These are phyloP conservation scores for Tetranychus urticae DNA, from an alignment of 1,140 invertebrate genomes.

Conservation along the genomic window DNA sequence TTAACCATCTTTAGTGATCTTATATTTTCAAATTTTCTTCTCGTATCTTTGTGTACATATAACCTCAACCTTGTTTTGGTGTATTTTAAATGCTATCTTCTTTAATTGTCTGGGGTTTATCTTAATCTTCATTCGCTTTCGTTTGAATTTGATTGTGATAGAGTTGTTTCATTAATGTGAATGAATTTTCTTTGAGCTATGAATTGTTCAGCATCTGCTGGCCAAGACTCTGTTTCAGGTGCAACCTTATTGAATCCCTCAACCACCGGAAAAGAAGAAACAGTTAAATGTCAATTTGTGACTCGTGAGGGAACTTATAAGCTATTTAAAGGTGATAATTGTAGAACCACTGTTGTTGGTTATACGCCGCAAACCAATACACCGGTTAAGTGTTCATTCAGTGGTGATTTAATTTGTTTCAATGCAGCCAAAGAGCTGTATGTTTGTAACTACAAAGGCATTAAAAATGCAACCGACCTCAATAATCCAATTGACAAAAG, in stretches of 20 bases:
- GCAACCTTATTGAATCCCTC: neutral
- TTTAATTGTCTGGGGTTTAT: too few relatives aligned
- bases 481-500: slow-evolving; percentile 91
- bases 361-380: slow-evolving; percentile 33
- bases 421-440: slow-evolving; percentile 91
- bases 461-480: slow-evolving; percentile 81
- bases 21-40: too few relatives aligned
- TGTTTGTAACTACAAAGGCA: slow-evolving; percentile 84
- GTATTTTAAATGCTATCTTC: too few relatives aligned
- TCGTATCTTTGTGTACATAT: too few relatives aligned
- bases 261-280: slow-evolving; percentile 24
- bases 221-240: neutral
- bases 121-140: too few relatives aligned
- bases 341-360: slow-evolving; percentile 60
- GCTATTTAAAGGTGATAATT: slow-evolving; percentile 75
- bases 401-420: slow-evolving; percentile 70
- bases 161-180: too few relatives aligned
- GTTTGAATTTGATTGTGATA: too few relatives aligned
- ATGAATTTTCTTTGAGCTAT: neutral
- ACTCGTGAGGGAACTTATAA: slow-evolving; percentile 82
- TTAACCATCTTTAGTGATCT: too few relatives aligned
- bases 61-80: too few relatives aligned
- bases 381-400: slow-evolving; percentile 52
- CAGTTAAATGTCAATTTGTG: slow-evolving; percentile 83
- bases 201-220: neutral